Percentiles rank a stretch among this genome's conserved stretches.
Conservation (phyloP, 2,113 vertebrate species). For the Grus americana region DNA sequence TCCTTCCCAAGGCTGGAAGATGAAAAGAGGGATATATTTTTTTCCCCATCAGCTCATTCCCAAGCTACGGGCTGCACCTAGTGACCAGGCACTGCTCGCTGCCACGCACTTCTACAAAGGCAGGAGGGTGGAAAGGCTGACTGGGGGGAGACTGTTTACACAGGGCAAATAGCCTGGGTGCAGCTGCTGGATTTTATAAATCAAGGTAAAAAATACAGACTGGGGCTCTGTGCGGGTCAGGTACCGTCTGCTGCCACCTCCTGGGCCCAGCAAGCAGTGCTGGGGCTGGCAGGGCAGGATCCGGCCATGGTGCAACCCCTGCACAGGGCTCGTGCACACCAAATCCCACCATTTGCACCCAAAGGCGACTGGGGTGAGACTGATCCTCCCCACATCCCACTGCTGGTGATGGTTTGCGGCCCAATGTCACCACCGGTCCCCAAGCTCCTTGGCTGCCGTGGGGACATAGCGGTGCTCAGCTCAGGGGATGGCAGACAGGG, state of each 20-base stretch:
- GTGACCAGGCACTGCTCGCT: not conserved
- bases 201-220: fast-evolving
- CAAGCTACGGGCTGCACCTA: not conserved
- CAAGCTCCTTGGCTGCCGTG: not conserved
- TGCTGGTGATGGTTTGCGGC: not conserved
- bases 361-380: fast-evolving
- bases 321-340: too few relatives aligned
- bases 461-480: not conserved
- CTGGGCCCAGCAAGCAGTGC: not conserved
- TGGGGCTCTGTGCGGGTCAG: not conserved
- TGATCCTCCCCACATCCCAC: not conserved
- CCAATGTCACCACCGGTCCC: fast-evolving
- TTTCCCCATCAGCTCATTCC: not conserved
- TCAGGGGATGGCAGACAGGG: not conserved
- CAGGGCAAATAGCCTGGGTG: not conserved
- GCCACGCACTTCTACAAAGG: not conserved
- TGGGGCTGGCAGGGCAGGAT: not conserved
- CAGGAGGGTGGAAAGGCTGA: not conserved
- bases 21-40: not conserved
- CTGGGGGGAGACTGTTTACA: not conserved
- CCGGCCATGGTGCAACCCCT: not conserved
- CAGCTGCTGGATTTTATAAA: not conserved
- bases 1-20: not conserved
- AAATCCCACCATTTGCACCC: fast-evolving
- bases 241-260: slow-evolving; percentile 36